Conservation (phyloP, 2,113 vertebrate species). For the Prinia subflava region DNA sequence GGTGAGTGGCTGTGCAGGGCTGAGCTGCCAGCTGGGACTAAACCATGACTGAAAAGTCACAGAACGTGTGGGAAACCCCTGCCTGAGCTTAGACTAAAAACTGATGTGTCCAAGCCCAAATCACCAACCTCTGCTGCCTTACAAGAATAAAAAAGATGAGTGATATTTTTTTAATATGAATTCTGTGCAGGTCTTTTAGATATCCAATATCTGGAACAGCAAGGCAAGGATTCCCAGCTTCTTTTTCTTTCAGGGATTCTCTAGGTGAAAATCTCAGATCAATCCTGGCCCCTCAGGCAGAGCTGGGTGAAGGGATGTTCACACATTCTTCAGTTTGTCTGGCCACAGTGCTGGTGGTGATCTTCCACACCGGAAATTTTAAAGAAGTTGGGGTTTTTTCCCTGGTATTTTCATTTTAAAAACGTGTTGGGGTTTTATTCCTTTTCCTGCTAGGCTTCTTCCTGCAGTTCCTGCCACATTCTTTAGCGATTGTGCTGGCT, state of each 20-base stretch:
- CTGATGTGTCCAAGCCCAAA: neutral
- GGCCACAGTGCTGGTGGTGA: neutral
- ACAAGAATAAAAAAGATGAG: neutral
- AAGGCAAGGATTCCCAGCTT: neutral
- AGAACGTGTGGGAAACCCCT: neutral
- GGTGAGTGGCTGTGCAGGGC: neutral
- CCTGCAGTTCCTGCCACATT: neutral
- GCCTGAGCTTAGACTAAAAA: neutral
- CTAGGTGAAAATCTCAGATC: neutral
- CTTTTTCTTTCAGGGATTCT: neutral
- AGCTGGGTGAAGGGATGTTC: neutral
- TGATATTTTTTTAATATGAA: neutral
- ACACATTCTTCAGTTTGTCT: fast-evolving
- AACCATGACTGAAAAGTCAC: fast-evolving
- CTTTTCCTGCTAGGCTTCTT: neutral
- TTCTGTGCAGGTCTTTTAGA: neutral
- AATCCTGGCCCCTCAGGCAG: neutral
- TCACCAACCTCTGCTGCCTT: neutral
- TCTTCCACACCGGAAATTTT: neutral
- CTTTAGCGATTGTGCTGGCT: neutral
- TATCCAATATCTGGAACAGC: neutral
- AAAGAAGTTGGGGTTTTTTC: neutral
- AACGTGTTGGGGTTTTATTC: neutral
- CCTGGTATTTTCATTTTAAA: neutral
- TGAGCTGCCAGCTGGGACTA: neutral